These are phyloP conservation scores for Tachycineta bicolor DNA, from an alignment of 2,113 vertebrate genomes.

Conservation along the genomic window DNA sequence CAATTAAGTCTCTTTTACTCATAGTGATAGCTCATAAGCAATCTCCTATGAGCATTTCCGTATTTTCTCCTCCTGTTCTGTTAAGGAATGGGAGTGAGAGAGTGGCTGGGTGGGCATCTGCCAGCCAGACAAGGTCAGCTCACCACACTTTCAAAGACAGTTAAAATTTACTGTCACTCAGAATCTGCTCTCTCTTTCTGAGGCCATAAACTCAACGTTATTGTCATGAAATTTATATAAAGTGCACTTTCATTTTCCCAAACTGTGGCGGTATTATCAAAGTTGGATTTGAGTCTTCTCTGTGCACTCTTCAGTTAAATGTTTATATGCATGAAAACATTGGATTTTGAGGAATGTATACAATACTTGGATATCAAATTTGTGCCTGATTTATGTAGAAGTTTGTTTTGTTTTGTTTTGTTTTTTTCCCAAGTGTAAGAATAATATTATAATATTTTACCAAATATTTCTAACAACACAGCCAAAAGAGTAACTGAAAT, in stretches of 20 bases:
- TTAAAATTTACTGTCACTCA: neutral
- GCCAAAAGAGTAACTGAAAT: neutral
- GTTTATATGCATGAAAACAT: accelerated
- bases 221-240: neutral
- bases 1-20: neutral
- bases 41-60: neutral
- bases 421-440: neutral
- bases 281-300: neutral
- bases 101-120: neutral
- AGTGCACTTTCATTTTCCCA: neutral
- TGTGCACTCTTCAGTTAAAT: neutral
- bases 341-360: neutral
- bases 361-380: neutral
- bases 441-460: neutral
- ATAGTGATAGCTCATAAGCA: neutral
- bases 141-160: neutral
- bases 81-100: neutral
- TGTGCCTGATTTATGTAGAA: neutral
- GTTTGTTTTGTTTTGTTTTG: too few species aligned
- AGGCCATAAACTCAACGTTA: neutral
- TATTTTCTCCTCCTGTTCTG: neutral
- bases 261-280: neutral
- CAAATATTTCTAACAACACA: neutral
- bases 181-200: neutral
- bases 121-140: neutral